Base-by-base conservation (phyloP, 2,888 invertebrate genomes). In the Muschampia plurimacula region DNA sequence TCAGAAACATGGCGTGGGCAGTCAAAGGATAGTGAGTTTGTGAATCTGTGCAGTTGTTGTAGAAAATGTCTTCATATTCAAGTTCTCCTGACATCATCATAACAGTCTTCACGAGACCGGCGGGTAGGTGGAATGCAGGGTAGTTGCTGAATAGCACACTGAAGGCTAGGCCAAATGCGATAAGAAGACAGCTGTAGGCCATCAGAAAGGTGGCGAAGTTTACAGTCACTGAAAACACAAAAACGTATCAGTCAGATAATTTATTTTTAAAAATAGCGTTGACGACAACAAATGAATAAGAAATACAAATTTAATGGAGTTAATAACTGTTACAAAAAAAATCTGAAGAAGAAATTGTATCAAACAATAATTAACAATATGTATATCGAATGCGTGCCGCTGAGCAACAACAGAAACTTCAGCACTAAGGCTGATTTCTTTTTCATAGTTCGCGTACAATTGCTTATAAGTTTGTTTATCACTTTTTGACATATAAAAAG, bases 21-120 rank as follows among this genome's bases (percentile, higher is more conserved):
- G 97, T 97, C 10, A 96, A 95, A 0, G 96, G 96, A 84, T 97
- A 97, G 74, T 95, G 92, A 12, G 97, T 95, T 62, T 91, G 88
- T 1, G 91, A 86, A 55, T 88, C 88, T 0, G 89, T 88, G 70
- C 85, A 86, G 74, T 95, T 94, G 57, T 92, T 94, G 79, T 97
- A 97, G 84, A 97, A 98, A 76, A 97, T 96, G 80, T 97, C 97
- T 84, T 98, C 97, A 78, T 97, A 97, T 84, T 97, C 97, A 66
- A 98, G 85, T 86, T 98, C 98, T 0, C 98, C 98, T 0, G 97
- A 97, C 97, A 98, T 97, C 98, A 98, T 98, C 80, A 97, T 97
- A 13, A 98, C 95, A 0, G 97, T 97, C 89, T 98, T 97, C 0
- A 98, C 89, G 0, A 97, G 83, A 0, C 96, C 95, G 69, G 95